Evolutionary conservation across 2,113 vertebrate genomes (phyloP).

Genomic region (Xerus inauris): DNA sequence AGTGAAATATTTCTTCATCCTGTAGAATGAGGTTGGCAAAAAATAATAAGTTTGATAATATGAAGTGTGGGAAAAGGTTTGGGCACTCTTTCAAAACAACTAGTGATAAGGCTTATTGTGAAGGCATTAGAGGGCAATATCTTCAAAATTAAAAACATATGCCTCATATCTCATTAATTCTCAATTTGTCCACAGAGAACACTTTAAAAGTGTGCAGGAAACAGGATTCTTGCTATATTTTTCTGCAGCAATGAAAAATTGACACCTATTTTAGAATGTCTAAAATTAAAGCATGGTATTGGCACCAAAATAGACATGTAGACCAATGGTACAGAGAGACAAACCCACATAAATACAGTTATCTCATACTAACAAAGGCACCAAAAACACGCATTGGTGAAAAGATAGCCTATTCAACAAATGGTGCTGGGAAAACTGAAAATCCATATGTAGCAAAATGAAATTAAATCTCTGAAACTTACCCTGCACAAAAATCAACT

Average conservation of each 20-base stretch:
- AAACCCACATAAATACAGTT: too few relatives aligned
- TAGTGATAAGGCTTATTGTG: not conserved
- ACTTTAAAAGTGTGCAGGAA: not conserved
- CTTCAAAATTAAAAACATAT: constrained; percentile 6
- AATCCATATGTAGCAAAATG: too few relatives aligned
- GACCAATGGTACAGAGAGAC: too few relatives aligned
- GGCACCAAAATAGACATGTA: too few relatives aligned
- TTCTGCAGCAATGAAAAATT: not conserved
- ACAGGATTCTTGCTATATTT: not conserved
- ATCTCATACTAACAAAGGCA: too few relatives aligned
- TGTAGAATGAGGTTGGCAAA: not conserved
- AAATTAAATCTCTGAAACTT: too few relatives aligned
- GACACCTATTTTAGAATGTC: not conserved
- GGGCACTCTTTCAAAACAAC: not conserved
- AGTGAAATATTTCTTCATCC: not conserved
- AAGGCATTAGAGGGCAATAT: not conserved
- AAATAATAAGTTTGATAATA: not conserved
- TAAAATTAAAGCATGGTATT: not conserved
- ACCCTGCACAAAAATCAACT: too few relatives aligned
- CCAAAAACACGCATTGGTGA: too few relatives aligned
- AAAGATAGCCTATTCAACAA: too few relatives aligned
- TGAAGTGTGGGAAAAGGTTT: not conserved
- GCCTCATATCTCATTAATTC: not conserved
- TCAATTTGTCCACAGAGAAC: not conserved
- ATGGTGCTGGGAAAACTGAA: too few relatives aligned